Evolutionary conservation across 2,797 vertebrate genomes (phyloP).

Genomic region (Lagothrix lagotricha): DNA sequence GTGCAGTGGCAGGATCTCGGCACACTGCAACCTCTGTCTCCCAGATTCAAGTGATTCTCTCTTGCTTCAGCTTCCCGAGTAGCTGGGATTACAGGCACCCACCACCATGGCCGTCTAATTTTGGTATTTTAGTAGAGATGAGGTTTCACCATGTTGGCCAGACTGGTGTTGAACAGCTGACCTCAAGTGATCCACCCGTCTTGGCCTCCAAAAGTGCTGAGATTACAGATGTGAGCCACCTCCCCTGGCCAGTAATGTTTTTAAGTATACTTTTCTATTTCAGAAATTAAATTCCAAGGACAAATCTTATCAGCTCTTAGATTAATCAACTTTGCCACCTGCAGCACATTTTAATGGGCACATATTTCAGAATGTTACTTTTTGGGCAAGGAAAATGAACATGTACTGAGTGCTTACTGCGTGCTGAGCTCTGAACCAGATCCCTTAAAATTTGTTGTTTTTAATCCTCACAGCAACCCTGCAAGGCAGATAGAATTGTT

Average conservation of each 20-base stretch:
- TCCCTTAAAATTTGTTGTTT: slow-evolving; percentile 29
- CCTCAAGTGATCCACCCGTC: too few relatives aligned
- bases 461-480: neutral
- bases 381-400: slow-evolving; percentile 8
- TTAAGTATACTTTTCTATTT: slow-evolving; percentile 58
- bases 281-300: slow-evolving; percentile 52
- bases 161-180: too few relatives aligned
- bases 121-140: too few relatives aligned
- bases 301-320: slow-evolving; percentile 32
- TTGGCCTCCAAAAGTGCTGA: too few relatives aligned
- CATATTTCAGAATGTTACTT: slow-evolving; percentile 15
- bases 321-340: slow-evolving; percentile 42
- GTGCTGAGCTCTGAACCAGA: neutral
- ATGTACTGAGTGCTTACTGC: neutral
- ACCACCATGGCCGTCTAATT: too few relatives aligned
- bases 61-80: too few relatives aligned
- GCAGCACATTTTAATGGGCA: neutral
- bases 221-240: too few relatives aligned
- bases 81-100: too few relatives aligned
- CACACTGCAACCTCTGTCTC: too few relatives aligned
- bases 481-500: slow-evolving; percentile 18
- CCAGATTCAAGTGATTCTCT: too few relatives aligned
- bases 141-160: too few relatives aligned
- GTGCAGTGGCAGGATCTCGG: too few relatives aligned
- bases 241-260: neutral